Evolutionary conservation across 2,113 vertebrate species (phyloP).

Genomic region (Leiothrix lutea): DNA sequence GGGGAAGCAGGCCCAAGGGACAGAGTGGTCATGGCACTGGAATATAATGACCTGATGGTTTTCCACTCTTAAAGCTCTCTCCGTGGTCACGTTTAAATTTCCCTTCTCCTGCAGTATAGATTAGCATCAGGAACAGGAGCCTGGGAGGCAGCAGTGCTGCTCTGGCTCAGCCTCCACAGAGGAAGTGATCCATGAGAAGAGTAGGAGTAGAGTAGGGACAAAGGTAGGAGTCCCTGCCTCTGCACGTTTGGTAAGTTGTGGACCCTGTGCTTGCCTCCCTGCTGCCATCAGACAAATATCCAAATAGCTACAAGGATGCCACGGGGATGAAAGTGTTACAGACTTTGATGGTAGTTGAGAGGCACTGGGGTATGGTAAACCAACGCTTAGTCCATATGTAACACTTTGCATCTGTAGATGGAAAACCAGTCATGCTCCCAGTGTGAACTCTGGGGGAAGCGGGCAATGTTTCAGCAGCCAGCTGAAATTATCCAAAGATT

Average conservation of each 20-base stretch:
- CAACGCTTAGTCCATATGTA: not conserved
- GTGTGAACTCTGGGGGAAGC: rapidly evolving
- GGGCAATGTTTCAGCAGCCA: not conserved
- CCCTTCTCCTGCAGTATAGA: rapidly evolving
- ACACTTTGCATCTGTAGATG: not conserved
- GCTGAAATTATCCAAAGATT: not conserved
- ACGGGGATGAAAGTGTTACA: rapidly evolving
- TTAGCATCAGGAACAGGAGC: not conserved
- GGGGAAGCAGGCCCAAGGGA: not conserved
- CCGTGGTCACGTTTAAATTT: not conserved
- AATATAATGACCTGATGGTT: not conserved
- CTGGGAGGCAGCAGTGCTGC: not conserved
- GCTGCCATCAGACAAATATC: not conserved
- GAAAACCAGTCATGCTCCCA: not conserved
- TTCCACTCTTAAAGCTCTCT: not conserved
- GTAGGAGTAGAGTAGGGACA: not conserved
- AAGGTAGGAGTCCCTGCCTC: not conserved
- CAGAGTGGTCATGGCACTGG: not conserved
- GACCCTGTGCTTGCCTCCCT: rapidly evolving
- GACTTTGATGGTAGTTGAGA: not conserved
- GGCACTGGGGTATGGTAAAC: not conserved
- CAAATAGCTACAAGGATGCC: not conserved
- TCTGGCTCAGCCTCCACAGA: rapidly evolving
- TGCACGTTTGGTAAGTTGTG: rapidly evolving
- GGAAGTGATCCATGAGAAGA: not conserved